A percentile compares a stretch with the other conserved stretches of the same genome.
Evolutionary conservation across 2,888 invertebrate genomes (phyloP).

Genomic region (Hylaea fasciaria): DNA sequence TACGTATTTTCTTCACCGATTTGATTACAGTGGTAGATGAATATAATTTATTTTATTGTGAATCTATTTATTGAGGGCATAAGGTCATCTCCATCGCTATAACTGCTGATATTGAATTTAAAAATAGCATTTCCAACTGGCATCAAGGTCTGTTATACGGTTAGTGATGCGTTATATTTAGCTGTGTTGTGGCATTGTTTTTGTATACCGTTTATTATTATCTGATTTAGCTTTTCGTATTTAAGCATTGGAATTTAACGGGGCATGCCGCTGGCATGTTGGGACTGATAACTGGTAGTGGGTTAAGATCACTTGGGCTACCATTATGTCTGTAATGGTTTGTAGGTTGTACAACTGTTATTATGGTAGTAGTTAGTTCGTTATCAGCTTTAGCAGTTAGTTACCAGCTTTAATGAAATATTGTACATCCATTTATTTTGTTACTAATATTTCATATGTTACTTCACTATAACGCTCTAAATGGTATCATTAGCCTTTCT

Average conservation of each 20-base stretch:
- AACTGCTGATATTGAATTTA: constrained; percentile 55
- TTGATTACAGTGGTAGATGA: constrained; percentile 27
- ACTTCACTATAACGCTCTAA: too few relatives aligned
- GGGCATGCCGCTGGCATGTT: too few relatives aligned
- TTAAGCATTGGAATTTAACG: too few relatives aligned
- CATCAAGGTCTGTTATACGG: constrained; percentile 54
- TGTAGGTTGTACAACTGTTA: too few relatives aligned
- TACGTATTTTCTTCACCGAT: constrained; percentile 14
- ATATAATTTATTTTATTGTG: constrained; percentile 34
- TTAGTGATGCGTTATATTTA: constrained; percentile 50
- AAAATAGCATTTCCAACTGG: constrained; percentile 54
- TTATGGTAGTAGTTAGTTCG: too few relatives aligned
- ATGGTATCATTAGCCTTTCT: too few relatives aligned
- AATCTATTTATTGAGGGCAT: constrained; percentile 47
- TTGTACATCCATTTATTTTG: not conserved
- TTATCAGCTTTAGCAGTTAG: too few relatives aligned
- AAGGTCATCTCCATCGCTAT: constrained; percentile 54
- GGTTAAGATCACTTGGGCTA: too few relatives aligned
- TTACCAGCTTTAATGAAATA: too few relatives aligned
- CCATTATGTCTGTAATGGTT: too few relatives aligned
- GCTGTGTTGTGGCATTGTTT: constrained; percentile 22
- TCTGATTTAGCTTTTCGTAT: not conserved
- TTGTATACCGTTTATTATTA: not conserved
- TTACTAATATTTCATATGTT: not conserved
- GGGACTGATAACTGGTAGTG: too few relatives aligned